phyloP scores from a whole-genome alignment of 1,140 invertebrate genomes.

The Drosophila carrolli region DNA sequence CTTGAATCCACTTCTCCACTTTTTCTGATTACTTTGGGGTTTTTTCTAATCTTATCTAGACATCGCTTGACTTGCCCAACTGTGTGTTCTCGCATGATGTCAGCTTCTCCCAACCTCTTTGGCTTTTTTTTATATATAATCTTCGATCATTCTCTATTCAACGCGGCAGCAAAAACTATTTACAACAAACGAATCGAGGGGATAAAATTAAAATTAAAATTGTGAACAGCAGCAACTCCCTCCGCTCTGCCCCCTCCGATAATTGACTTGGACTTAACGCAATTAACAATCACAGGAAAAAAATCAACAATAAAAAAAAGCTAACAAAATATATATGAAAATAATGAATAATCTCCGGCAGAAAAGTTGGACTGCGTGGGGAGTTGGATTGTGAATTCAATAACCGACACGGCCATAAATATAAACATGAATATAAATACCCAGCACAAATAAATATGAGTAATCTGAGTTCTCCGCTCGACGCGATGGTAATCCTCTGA shows the following conservation, averaged over 20 bases:
- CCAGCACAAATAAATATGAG: conserved; percentile 5
- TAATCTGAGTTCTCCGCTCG: conserved; percentile 1
- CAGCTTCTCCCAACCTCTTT: neutral
- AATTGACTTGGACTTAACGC: conserved; percentile 71
- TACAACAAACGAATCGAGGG: conserved; percentile 13
- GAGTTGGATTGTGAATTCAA: conserved; percentile 23
- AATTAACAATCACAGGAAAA: conserved; percentile 64
- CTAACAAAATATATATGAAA: conserved; percentile 23
- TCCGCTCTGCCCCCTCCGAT: conserved; percentile 32
- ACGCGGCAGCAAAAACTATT: conserved; percentile 22
- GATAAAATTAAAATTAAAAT: conserved; percentile 23
- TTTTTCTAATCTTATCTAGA: conserved; percentile 1
- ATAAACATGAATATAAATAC: conserved; percentile 27
- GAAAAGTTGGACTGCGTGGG: neutral
- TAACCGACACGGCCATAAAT: conserved; percentile 25
- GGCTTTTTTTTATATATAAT: neutral
- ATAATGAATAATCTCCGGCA: conserved; percentile 34
- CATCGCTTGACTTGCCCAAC: neutral
- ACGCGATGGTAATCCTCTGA: conserved; percentile 25
- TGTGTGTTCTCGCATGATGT: conserved; percentile 8
- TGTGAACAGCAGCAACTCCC: conserved; percentile 1
- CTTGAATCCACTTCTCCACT: no score
- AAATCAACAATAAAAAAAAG: conserved; percentile 26
- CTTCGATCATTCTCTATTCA: conserved; percentile 29
- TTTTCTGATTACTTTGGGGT: neutral